A percentile compares a stretch with the other conserved stretches of the same genome.
phyloP scores from a whole-genome alignment of 2,797 vertebrate species.

The Tenualosa thibaudeaui region DNA sequence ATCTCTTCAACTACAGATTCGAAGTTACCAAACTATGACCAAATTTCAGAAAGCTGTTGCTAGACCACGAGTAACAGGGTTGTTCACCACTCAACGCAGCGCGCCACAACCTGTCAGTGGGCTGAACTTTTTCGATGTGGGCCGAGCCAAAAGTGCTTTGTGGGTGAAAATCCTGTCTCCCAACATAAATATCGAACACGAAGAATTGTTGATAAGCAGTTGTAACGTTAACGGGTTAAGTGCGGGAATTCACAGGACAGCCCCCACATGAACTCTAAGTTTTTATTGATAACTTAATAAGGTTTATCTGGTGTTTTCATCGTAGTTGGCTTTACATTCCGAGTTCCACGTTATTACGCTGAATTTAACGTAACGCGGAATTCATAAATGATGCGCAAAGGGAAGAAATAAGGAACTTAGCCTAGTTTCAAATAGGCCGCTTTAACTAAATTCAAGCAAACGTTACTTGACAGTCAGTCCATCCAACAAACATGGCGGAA shows the following conservation, averaged over 20 bases:
- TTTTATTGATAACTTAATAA: too few species aligned
- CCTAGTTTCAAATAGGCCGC: constrained; percentile 60
- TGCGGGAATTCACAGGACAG: background rate
- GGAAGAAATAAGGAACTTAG: background rate
- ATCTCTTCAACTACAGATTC: background rate
- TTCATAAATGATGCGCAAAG: background rate
- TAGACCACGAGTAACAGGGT: background rate
- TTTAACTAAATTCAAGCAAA: constrained; percentile 50
- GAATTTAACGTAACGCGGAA: background rate
- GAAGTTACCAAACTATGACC: background rate
- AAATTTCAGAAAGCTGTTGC: too few species aligned
- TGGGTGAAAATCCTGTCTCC: background rate
- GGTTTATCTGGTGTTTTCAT: background rate
- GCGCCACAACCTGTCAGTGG: constrained; percentile 18
- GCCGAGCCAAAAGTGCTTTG: constrained; percentile 13
- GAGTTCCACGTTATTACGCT: background rate
- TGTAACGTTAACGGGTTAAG: background rate
- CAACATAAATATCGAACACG: background rate
- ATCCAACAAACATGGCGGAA: constrained; percentile 73
- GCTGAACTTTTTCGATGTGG: constrained; percentile 13
- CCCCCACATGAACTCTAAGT: too few species aligned
- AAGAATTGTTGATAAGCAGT: background rate
- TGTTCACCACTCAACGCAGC: background rate
- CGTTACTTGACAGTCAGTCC: constrained; percentile 36
- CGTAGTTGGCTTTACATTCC: background rate